Evolutionary conservation across 2,113 vertebrate genomes (phyloP), one percentile per base, ranked within the genome.

Genomic region (Microcebus lehilahytsara): DNA sequence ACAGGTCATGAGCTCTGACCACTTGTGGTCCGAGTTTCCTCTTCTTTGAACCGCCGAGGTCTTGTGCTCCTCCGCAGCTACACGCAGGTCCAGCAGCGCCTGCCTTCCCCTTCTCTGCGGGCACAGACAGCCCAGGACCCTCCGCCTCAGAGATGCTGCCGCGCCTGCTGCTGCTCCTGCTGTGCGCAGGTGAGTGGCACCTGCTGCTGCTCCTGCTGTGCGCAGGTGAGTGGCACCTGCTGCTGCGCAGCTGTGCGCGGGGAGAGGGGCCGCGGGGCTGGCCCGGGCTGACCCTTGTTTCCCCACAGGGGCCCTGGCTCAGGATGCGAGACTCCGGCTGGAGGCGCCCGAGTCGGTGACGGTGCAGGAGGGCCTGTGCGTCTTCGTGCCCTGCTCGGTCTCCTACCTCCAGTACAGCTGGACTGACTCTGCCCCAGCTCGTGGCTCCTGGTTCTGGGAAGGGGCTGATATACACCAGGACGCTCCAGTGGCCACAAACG

Each of bases 261-360:
- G 37, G 25, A 1, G 8, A 32, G 42, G 16, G 3, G 3, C 0
- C 1, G 2, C 4, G 32, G 20, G 80, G 16, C n/a, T 67, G 67
- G 1, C 3, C 10, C 12, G 9, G 58, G 69, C 83, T 91, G 27
- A 92, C 25, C 37, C 75, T 53, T 0, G 1, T 40, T 19, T 75
- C 30, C 37, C 23, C 25, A 8, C 84, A 97, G 92, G 93, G 75
- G 49, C 79, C 46, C 20, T 77, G 71, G 27, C 72, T 78, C 37
- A 37, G 75, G 0, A 1, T 0, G 0, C 0, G 0, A 0, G 0
- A 0, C 40, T 0, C 4, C 0, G 0, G 13, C 2, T 97, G 53
- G 2, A 0, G 0, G 9, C 58, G 5, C 56, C 6, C 0, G 0
- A 0, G 6, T 8, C 8, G 0, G 62, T 96, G 84, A 34, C 2